phyloP scores from a whole-genome alignment of 2,113 vertebrate species.

The Pelvicachromis taeniatus region DNA sequence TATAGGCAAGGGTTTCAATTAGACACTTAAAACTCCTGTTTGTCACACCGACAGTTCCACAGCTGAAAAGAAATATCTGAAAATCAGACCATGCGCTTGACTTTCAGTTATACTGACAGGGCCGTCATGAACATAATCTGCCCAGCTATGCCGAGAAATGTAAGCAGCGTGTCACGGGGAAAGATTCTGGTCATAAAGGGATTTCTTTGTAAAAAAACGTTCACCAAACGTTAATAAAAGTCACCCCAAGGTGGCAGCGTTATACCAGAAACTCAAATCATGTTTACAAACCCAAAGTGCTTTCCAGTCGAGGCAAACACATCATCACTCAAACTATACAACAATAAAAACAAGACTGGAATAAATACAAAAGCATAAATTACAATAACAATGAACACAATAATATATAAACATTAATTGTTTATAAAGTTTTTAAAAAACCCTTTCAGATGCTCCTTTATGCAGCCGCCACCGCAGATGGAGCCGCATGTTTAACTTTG shows the following conservation, averaged over 20 bases:
- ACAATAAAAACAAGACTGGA: background rate
- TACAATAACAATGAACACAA: background rate
- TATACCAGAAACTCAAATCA: background rate
- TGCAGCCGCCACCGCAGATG: background rate
- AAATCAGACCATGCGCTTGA: background rate
- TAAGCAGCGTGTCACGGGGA: background rate
- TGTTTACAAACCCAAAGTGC: background rate
- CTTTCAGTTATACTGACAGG: background rate
- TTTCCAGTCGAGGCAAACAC: background rate
- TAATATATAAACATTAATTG: background rate
- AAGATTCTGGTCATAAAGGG: background rate
- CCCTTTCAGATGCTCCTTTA: background rate
- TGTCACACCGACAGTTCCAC: background rate
- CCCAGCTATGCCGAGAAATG: background rate
- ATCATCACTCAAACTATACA: background rate
- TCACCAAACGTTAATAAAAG: background rate
- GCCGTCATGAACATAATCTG: background rate
- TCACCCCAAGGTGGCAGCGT: background rate
- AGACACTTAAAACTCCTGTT: background rate
- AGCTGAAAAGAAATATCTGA: background rate
- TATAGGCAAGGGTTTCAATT: background rate
- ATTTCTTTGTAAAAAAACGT: background rate
- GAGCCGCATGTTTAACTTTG: background rate
- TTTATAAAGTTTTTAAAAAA: background rate
- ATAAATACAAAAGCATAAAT: background rate